Conservation (phyloP, 35 echinoderm and acorn worm species). For the Patiria miniata region DNA sequence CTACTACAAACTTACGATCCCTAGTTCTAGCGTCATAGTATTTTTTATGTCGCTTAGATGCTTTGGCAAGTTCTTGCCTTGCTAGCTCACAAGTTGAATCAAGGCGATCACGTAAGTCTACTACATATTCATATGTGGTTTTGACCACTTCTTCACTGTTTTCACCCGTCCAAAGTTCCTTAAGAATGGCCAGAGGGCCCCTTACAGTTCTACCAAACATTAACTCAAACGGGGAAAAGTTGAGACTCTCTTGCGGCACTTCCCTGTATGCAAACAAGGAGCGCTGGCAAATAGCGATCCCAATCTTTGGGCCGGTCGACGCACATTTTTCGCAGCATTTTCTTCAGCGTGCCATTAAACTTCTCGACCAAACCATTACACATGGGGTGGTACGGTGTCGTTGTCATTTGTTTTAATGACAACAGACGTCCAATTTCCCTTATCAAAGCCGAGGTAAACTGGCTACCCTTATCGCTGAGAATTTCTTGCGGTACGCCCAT, state of each 20-base stretch:
- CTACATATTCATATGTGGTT: slow-evolving; percentile 69
- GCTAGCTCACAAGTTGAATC: slow-evolving; percentile 37
- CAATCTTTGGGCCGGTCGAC: slow-evolving; percentile 44
- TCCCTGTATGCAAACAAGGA: slow-evolving; percentile 70
- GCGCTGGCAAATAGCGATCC: slow-evolving; percentile 39
- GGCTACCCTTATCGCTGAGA: slow-evolving; percentile 46
- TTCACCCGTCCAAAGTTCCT: slow-evolving; percentile 48
- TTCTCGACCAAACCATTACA: slow-evolving; percentile 47
- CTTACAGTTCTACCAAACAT: slow-evolving; percentile 52
- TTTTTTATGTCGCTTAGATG: background rate
- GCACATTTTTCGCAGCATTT: slow-evolving; percentile 43
- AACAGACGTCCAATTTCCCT: slow-evolving; percentile 5
- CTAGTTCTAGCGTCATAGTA: too few relatives aligned
- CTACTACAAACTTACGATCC: too few relatives aligned
- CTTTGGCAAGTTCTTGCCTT: slow-evolving; percentile 36
- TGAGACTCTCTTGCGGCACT: slow-evolving; percentile 36
- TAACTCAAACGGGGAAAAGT: slow-evolving; percentile 63
- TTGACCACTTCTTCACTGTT: slow-evolving; percentile 23
- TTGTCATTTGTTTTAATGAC: slow-evolving; percentile 41
- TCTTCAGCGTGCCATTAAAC: slow-evolving; percentile 43
- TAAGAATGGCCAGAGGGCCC: background rate
- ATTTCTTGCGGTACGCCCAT: slow-evolving; percentile 61
- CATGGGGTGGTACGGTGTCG: slow-evolving; percentile 64
- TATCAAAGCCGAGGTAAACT: slow-evolving; percentile 50
- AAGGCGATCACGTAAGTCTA: slow-evolving; percentile 52